phyloP scores from a whole-genome alignment of 2,113 vertebrate species.

The Pantherophis guttatus region DNA sequence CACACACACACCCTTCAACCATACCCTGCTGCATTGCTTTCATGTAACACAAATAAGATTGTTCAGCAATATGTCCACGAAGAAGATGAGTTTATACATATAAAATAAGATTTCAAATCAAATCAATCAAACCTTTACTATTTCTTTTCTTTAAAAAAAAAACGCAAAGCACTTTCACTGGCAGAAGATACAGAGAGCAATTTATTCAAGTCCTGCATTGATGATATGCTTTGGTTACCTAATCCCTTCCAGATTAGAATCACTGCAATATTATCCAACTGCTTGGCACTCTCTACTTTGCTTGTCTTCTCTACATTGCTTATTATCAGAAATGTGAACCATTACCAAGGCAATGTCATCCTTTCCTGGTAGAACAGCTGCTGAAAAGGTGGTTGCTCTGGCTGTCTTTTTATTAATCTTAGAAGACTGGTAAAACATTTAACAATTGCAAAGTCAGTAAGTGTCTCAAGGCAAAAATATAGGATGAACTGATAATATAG shows the following conservation, averaged over 20 bases:
- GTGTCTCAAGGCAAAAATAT: constrained; percentile 93
- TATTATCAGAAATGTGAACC: constrained; percentile 69
- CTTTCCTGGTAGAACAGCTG: constrained; percentile 67
- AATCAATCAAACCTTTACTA: constrained; percentile 4
- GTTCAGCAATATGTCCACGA: neutral
- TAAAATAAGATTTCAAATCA: constrained; percentile 30
- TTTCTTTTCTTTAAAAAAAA: neutral
- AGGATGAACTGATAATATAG: constrained; percentile 98
- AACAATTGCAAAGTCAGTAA: constrained; percentile 97
- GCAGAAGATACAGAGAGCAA: neutral
- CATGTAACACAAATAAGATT: constrained; percentile 9
- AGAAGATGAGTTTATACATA: constrained; percentile 24
- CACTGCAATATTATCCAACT: constrained; percentile 35
- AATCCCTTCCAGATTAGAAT: constrained; percentile 62
- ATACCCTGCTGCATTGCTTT: constrained; percentile 31
- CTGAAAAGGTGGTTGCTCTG: constrained; percentile 75
- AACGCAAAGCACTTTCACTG: neutral
- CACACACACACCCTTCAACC: constrained; percentile 24
- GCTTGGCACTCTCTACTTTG: constrained; percentile 49
- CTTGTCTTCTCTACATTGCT: constrained; percentile 66
- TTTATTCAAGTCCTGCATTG: neutral
- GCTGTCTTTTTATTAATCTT: constrained; percentile 74
- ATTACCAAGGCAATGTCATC: constrained; percentile 84
- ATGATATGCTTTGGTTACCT: constrained; percentile 58
- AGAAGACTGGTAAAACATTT: constrained; percentile 97